Base-by-base conservation (phyloP, 1,140 invertebrate species). In the Drosophila bocki region DNA sequence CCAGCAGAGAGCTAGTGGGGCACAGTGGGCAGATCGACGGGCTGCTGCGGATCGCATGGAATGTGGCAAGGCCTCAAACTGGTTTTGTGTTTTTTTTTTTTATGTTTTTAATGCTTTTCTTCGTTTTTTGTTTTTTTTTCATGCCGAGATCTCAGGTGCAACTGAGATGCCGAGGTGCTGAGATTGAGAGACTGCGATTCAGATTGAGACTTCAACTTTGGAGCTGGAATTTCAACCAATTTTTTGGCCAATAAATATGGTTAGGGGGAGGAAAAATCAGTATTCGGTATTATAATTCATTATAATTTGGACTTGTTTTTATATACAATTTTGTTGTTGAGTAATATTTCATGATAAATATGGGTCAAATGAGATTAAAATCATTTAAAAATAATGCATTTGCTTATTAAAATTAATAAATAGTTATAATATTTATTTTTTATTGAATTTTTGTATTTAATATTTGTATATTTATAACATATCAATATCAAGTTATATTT, bases 121-220 rank as follows among this genome's bases (percentile, higher is more conserved):
- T 48, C 22, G 26, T 29, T 19, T 37, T 13, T 37, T 37, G 26
- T 29, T 19, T 37, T 13, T 37, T 37, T 5, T 37, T 37, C 35
- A 2, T 39, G n/a, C 17, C 17, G 19, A 56, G 62, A 42, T 65
- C 67, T 70, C 67, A 70, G 67, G 67, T 70, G 67, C 67, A 65
- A 53, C 67, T 26, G 53, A 53, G 47, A 64, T 60, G 60, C 33
- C 47, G 47, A 41, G 60, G 35, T 53, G 48, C 61, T 33, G 57
- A 29, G 57, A 57, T 57, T 42, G 54, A 57, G 15, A n/a, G 54
- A 8, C 57, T 26, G 7, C 33, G 61, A 51, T 51, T 32, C 22
- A 42, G 67, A 70, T 70, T 70, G 62, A 70, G 67, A 70, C 67
- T 68, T 70, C 67, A 70, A 56, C 67, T 68, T 19, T 22, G 32